These are phyloP conservation scores for Chanos chanos DNA, from an alignment of 2,797 vertebrate species.

Conservation along the genomic window DNA sequence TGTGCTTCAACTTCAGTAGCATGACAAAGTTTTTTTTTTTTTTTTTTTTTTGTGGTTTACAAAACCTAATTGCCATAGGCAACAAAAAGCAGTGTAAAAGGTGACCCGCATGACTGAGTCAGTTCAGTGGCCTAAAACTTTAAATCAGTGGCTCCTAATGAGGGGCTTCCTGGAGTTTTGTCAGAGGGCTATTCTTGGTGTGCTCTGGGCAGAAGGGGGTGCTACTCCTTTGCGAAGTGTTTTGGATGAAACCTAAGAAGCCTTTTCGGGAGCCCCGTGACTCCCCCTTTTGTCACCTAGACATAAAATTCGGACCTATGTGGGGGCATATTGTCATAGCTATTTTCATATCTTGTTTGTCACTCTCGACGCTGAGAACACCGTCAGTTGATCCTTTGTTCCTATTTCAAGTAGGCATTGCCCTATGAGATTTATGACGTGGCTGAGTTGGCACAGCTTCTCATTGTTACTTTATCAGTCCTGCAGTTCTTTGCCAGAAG, in stretches of 20 bases:
- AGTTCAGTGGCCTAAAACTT: conserved; percentile 17
- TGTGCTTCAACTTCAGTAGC: not conserved
- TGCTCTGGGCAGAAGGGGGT: conserved; percentile 18
- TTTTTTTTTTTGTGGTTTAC: not conserved
- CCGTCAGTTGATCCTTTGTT: not conserved
- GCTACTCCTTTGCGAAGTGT: not conserved
- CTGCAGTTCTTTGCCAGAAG: conserved; percentile 8
- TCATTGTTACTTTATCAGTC: conserved; percentile 25
- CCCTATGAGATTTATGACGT: not conserved
- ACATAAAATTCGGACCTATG: not conserved
- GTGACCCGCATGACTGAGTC: not conserved
- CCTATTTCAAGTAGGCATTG: not conserved
- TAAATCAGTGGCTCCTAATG: conserved; percentile 27
- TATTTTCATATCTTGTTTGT: not conserved
- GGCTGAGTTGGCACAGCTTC: conserved; percentile 17
- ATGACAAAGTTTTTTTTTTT: conserved; percentile 2
- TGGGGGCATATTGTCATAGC: not conserved
- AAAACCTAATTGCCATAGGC: not conserved
- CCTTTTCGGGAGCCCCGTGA: not conserved
- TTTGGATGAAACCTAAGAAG: conserved; percentile 18
- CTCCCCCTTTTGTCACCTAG: not conserved
- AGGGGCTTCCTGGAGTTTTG: conserved; percentile 8
- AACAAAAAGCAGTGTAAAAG: conserved; percentile 1
- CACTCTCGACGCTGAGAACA: not conserved
- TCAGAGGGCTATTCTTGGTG: not conserved